Evolutionary conservation across 2,113 vertebrate genomes (phyloP).

Genomic region (Pardalotus punctatus): DNA sequence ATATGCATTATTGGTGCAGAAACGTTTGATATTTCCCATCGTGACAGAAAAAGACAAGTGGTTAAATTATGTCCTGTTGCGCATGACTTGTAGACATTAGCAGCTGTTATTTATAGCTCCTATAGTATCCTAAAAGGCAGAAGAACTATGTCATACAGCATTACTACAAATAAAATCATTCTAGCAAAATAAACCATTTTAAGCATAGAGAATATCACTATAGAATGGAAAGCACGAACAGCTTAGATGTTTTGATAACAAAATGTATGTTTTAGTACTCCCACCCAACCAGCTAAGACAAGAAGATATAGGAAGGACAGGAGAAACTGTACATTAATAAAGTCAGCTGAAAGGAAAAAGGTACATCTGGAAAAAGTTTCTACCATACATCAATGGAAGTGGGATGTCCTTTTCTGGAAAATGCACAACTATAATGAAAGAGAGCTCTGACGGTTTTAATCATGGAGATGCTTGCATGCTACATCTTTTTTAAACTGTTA

Average conservation of each 20-base stretch:
- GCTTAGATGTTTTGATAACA: not conserved
- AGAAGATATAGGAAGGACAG: not conserved
- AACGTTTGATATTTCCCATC: not conserved
- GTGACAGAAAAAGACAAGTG: not conserved
- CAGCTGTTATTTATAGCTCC: slow-evolving; percentile 35
- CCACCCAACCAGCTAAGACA: not conserved
- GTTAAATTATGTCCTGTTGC: slow-evolving; percentile 37
- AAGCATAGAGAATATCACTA: not conserved
- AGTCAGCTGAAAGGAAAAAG: not conserved
- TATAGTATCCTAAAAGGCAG: slow-evolving; percentile 29
- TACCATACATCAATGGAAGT: not conserved
- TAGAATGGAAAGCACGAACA: not conserved
- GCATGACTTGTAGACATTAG: slow-evolving; percentile 19
- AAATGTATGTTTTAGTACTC: not conserved
- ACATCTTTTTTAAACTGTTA: not conserved
- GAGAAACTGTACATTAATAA: not conserved
- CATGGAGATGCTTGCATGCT: not conserved
- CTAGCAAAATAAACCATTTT: not conserved
- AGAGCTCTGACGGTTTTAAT: not conserved
- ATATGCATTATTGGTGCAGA: not conserved
- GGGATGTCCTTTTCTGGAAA: not conserved
- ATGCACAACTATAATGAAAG: not conserved
- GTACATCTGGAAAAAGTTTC: not conserved
- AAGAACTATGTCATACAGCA: not conserved
- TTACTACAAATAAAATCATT: slow-evolving; percentile 40